Base-by-base conservation (phyloP, 2,888 invertebrate genomes). In the Pheosia tremula region DNA sequence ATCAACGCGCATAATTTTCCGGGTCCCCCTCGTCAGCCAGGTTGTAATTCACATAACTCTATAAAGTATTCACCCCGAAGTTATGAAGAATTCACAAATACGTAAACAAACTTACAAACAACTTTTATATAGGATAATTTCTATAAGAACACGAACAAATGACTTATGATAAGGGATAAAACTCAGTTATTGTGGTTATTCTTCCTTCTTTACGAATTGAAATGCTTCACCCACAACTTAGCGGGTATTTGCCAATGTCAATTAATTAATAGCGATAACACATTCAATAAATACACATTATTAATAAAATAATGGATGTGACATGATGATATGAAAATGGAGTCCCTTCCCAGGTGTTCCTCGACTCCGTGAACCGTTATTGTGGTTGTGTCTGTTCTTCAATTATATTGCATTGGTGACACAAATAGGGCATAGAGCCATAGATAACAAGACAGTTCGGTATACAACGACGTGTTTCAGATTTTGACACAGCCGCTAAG, bases 51-150 rank as follows among this genome's bases (percentile, higher is more conserved):
- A 73, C 72, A 72, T 75, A 78, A 78, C 78, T 79, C 72, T 52
- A 65, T 70, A 62, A 82, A 81, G 79, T 75, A 82, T 78, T 68
- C 71, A 62, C 58, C 64, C 58, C 58, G 56, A 55, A 71, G 63
- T 64, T 74, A 67, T 68, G 60, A 76, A 77, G 71, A 76, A 78
- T 79, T 72, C 49, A 67, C 69, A 68, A 77, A 79, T 71, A 73
- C 63, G 60, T 67, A 57, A 66, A 64, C 65, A 58, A 69, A 70
- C 59, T 68, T 69, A 57, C 57, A 53, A 56, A 37, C 11, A 13
- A 13, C 13, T 41, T 57, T 49, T 41, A 57, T 41, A 57, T 56
- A 54, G 9, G 59, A 55, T 62, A 24, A 24, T 24, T 24, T 24
- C 0, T 24, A 24, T 24, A 24, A 24, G 1, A 24, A 1, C 24